phyloP scores from a whole-genome alignment of 2,888 invertebrate genomes.

The Acanthacorydalis orientalis region DNA sequence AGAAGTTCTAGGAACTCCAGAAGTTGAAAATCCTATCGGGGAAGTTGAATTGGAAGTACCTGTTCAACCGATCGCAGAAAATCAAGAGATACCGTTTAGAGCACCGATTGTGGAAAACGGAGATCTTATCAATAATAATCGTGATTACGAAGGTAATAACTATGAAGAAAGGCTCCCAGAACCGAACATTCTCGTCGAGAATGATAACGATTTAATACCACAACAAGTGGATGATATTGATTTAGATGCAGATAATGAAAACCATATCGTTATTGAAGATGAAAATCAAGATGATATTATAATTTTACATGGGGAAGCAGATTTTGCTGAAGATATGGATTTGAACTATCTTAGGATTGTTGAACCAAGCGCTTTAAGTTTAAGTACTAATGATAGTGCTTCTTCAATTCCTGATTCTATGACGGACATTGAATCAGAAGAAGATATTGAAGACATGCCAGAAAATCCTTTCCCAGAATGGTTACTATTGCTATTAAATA shows the following conservation, averaged over 20 bases:
- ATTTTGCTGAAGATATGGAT: constrained; percentile 1
- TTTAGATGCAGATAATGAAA: constrained; percentile 8
- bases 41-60: not conserved
- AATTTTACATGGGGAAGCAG: constrained; percentile 6
- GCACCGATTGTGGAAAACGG: constrained; percentile 27
- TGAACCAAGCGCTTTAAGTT: constrained; percentile 9
- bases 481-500: not conserved
- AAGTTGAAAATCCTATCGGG: constrained; percentile 8
- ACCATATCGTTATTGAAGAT: constrained; percentile 7
- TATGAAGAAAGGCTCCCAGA: constrained; percentile 18
- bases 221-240: not conserved
- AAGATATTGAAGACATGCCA: not conserved
- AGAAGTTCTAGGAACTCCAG: constrained; percentile 13
- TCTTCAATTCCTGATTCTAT: not conserved
- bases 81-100: constrained; percentile 7
- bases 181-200: constrained; percentile 10
- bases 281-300: constrained; percentile 3
- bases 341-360: constrained; percentile 7
- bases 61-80: constrained; percentile 10
- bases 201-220: constrained; percentile 13
- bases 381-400: not conserved
- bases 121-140: constrained; percentile 33
- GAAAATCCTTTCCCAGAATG: constrained; percentile 2
- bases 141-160: constrained; percentile 32
- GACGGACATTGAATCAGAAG: not conserved